Conservation (phyloP, 2,797 vertebrate genomes). For the Nothura maculosa region DNA sequence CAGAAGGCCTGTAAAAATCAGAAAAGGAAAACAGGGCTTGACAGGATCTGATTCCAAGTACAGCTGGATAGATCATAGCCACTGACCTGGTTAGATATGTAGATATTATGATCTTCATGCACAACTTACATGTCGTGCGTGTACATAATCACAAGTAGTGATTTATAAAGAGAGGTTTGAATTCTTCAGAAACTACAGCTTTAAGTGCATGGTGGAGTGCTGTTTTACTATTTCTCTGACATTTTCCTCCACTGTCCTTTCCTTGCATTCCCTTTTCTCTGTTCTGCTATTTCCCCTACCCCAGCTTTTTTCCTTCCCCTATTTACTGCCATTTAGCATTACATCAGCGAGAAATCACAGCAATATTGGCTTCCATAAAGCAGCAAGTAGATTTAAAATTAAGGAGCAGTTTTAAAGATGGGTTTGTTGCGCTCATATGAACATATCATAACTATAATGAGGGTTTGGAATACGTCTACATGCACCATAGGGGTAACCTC, state of each 20-base stretch:
- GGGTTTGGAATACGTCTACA: constrained; percentile 19
- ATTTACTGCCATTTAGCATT: not conserved
- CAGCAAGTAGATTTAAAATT: constrained; percentile 29
- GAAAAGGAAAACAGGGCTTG: not conserved
- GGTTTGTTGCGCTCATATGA: constrained; percentile 55
- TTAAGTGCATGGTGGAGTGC: not conserved
- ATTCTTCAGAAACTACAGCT: not conserved
- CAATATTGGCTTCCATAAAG: constrained; percentile 13
- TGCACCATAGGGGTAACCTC: constrained; percentile 53
- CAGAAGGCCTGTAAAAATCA: not conserved
- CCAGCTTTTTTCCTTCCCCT: not conserved
- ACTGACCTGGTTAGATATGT: not conserved
- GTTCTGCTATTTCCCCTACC: not conserved
- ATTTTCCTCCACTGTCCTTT: not conserved
- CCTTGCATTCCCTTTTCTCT: not conserved
- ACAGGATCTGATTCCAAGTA: not conserved
- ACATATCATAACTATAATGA: constrained; percentile 5
- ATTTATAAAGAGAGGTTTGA: not conserved
- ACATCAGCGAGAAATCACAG: constrained; percentile 30
- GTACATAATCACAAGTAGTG: not conserved
- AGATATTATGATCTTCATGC: not conserved
- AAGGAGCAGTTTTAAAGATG: constrained; percentile 21
- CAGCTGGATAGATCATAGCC: not conserved
- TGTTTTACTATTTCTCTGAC: not conserved
- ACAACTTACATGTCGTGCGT: not conserved